These are phyloP conservation scores for Hystrix brachyura DNA, from an alignment of 2,113 vertebrate genomes.

Conservation along the genomic window DNA sequence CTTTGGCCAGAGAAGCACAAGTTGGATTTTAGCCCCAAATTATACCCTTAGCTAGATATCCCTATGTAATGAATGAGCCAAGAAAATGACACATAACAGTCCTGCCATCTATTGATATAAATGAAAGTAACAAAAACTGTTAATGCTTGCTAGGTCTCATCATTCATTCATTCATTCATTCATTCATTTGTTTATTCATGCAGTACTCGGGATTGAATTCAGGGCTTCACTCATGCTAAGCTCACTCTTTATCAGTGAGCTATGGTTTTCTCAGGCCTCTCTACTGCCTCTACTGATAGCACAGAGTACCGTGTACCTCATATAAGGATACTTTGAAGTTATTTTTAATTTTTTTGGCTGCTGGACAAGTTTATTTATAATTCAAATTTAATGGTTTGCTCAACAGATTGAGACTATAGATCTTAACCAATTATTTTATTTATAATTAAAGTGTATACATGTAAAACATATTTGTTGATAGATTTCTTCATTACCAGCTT, in stretches of 20 bases:
- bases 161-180: background rate
- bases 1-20: background rate
- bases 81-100: background rate
- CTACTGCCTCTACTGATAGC: background rate
- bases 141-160: background rate
- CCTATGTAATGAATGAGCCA: background rate
- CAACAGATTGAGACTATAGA: background rate
- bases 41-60: background rate
- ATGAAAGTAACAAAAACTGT: background rate
- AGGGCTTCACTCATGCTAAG: background rate
- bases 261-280: background rate
- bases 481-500: background rate
- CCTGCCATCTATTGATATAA: background rate
- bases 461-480: conserved; percentile 28
- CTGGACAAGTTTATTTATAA: conserved; percentile 17
- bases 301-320: background rate
- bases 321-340: conserved; percentile 5
- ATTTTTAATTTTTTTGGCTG: background rate
- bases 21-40: background rate
- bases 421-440: background rate
- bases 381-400: conserved; percentile 59
- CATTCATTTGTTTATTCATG: background rate
- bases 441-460: conserved; percentile 27
- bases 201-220: background rate
- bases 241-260: background rate